Percentiles rank a stretch among this genome's conserved stretches.
phyloP scores from a whole-genome alignment of 2,888 invertebrate species.

The Phengaris alcon region DNA sequence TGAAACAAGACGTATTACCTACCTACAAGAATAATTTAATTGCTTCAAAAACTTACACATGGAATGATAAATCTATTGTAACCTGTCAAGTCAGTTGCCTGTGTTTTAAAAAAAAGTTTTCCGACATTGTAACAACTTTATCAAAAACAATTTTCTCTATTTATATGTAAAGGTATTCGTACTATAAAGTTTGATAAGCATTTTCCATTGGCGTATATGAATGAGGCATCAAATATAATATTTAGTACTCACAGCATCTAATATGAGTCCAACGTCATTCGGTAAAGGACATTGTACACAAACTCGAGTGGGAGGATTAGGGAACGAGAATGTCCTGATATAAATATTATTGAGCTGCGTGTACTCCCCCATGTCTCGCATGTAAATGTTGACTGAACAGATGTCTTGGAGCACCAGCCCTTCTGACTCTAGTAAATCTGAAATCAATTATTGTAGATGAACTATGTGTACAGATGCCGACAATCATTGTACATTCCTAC shows the following conservation, averaged over 20 bases:
- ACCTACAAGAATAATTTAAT: too few species aligned
- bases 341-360: conserved; percentile 88
- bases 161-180: too few species aligned
- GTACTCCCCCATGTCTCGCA: conserved; percentile 90
- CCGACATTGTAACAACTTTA: too few species aligned
- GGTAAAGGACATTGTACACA: conserved; percentile 90
- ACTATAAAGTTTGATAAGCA: too few species aligned
- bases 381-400: conserved; percentile 90
- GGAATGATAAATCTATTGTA: too few species aligned
- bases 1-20: too few species aligned
- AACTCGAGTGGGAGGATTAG: conserved; percentile 91
- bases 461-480: background rate
- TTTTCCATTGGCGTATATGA: background rate
- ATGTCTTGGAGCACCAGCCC: conserved; percentile 81
- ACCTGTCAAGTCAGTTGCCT: too few species aligned
- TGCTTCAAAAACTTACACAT: too few species aligned
- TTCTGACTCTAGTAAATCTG: conserved; percentile 74
- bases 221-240: background rate
- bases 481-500: too few species aligned
- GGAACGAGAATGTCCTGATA: conserved; percentile 83
- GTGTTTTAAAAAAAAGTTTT: too few species aligned
- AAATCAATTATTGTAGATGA: conserved; percentile 40
- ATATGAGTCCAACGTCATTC: conserved; percentile 83
- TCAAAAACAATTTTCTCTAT: too few species aligned
- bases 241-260: conserved; percentile 83